phyloP scores from a whole-genome alignment of 2,888 invertebrate species.

The Muschampia plurimacula region DNA sequence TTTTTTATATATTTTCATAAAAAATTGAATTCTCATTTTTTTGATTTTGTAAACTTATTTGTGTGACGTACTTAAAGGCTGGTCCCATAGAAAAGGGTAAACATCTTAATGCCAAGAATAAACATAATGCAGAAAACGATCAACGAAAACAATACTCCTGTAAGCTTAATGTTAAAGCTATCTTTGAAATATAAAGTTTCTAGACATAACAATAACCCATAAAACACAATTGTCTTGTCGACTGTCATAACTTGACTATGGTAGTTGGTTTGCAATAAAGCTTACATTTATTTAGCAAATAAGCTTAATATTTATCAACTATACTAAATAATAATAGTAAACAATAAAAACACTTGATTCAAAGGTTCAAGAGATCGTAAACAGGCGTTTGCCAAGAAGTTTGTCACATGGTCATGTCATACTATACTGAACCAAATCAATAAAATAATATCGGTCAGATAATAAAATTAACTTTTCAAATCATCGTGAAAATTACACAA shows the following conservation, averaged over 20 bases:
- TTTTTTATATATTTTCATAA: neutral
- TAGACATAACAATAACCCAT: conserved; percentile 23
- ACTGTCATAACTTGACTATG: conserved; percentile 1
- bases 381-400: conserved; percentile 23
- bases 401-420: conserved; percentile 1
- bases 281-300: conserved; percentile 16
- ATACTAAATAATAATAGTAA: conserved; percentile 19
- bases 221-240: conserved; percentile 16
- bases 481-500: neutral
- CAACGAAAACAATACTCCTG: conserved; percentile 36
- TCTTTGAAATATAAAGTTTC: conserved; percentile 19
- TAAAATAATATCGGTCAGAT: neutral
- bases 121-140: conserved; percentile 3
- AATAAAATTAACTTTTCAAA: neutral
- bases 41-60: neutral
- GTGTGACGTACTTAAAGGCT: conserved; percentile 14
- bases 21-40: neutral
- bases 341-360: conserved; percentile 21
- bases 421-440: neutral
- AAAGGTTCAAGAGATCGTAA: conserved; percentile 27
- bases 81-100: conserved; percentile 4
- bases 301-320: conserved; percentile 19
- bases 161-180: conserved; percentile 40
- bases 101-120: neutral
- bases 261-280: conserved; percentile 20